phyloP scores from a whole-genome alignment of 2,113 vertebrate genomes.

The Stegostoma tigrinum region DNA sequence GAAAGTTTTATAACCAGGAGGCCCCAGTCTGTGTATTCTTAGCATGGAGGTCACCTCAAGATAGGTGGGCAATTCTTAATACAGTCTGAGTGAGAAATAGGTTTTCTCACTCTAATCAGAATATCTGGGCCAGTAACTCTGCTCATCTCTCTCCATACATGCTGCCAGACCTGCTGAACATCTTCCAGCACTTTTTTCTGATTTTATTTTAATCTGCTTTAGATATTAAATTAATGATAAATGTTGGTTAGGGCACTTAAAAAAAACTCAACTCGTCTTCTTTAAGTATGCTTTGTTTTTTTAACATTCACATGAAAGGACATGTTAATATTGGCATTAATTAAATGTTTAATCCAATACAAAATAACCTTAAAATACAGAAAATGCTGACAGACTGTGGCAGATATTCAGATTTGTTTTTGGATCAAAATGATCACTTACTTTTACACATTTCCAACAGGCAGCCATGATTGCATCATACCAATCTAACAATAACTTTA shows the following conservation, averaged over 20 bases:
- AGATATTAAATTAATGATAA: background rate
- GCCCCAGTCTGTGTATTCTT: too few relatives aligned
- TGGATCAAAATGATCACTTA: background rate
- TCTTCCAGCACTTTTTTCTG: too few relatives aligned
- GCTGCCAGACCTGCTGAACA: too few relatives aligned
- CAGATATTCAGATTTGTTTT: background rate
- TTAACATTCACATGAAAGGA: background rate
- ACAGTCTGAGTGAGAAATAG: too few relatives aligned
- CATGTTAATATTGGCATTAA: background rate
- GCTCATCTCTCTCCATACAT: too few relatives aligned
- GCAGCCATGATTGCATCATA: background rate
- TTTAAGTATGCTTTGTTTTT: background rate
- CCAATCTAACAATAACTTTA: background rate
- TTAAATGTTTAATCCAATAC: background rate
- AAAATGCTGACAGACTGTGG: background rate
- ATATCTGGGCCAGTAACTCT: too few relatives aligned
- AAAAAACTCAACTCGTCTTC: background rate
- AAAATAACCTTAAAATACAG: background rate
- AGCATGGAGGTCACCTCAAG: too few relatives aligned
- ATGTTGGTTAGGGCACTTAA: background rate
- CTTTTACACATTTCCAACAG: background rate
- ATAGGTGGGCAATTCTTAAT: too few relatives aligned
- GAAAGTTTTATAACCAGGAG: too few relatives aligned
- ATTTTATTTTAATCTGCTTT: background rate
- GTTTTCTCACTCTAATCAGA: too few relatives aligned